Percentiles rank a stretch among this genome's conserved stretches.
Conservation (phyloP, 2,888 invertebrate genomes). For the Euproctis similis region DNA sequence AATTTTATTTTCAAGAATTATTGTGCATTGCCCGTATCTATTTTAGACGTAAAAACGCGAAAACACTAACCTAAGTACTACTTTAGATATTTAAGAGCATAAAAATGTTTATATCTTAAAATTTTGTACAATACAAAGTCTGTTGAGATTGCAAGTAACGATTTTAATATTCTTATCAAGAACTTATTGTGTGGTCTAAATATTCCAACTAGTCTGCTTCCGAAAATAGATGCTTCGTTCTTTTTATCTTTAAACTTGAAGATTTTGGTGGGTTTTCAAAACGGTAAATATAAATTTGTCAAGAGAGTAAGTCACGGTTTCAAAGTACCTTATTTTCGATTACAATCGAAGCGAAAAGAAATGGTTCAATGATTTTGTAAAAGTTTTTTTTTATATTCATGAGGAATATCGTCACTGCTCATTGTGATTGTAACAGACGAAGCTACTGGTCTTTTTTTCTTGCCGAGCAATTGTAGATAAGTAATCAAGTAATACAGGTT, state of each 20-base stretch:
- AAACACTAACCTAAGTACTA: too few relatives aligned
- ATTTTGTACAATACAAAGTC: not conserved
- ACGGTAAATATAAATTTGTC: constrained; percentile 19
- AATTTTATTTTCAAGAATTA: too few relatives aligned
- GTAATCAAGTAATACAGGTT: constrained; percentile 20
- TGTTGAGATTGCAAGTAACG: not conserved
- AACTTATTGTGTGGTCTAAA: constrained; percentile 18
- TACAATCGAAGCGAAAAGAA: constrained; percentile 48
- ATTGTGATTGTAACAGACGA: constrained; percentile 13
- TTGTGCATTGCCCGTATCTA: too few relatives aligned
- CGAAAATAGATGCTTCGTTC: not conserved
- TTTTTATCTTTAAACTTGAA: not conserved
- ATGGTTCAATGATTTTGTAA: constrained; percentile 41
- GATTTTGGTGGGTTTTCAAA: constrained; percentile 2
- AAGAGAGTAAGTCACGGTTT: constrained; percentile 50
- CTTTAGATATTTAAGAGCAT: too few relatives aligned
- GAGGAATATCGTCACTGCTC: constrained; percentile 10
- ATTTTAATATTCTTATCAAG: not conserved
- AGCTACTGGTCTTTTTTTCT: constrained; percentile 12
- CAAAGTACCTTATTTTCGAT: constrained; percentile 23
- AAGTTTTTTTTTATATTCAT: constrained; percentile 12
- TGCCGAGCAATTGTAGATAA: constrained; percentile 13
- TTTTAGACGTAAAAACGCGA: too few relatives aligned
- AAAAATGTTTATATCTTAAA: too few relatives aligned
- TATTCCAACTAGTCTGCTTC: not conserved